Percentiles rank a stretch among this genome's conserved stretches.
Conservation (phyloP, 2,888 invertebrate genomes). For the Torymus auratus region DNA sequence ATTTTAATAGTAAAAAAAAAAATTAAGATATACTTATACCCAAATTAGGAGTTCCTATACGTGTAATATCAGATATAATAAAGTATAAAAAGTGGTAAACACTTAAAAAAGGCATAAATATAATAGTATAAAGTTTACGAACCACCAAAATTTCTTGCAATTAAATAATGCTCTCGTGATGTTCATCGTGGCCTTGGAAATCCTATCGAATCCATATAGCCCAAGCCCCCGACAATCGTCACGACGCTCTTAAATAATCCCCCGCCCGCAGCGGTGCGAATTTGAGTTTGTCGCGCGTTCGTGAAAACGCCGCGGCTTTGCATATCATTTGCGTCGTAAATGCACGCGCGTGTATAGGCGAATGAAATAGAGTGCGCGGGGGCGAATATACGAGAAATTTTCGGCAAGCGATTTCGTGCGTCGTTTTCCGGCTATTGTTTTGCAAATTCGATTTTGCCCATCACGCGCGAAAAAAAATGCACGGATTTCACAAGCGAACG, state of each 20-base stretch:
- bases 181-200: constrained; percentile 8
- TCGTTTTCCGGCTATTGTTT: constrained; percentile 50
- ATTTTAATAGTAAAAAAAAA: too few species aligned
- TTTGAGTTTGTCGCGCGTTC: constrained; percentile 50
- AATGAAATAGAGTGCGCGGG: not conserved
- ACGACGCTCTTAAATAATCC: not conserved
- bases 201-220: not conserved
- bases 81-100: too few species aligned
- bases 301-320: constrained; percentile 41
- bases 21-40: too few species aligned
- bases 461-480: not conserved
- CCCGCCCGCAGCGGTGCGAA: not conserved
- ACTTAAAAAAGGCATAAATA: too few species aligned
- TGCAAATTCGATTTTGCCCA: constrained; percentile 44
- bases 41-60: too few species aligned
- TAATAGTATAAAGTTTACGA: too few species aligned
- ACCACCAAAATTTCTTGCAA: not conserved
- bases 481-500: not conserved
- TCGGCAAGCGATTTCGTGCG: constrained; percentile 10
- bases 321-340: constrained; percentile 44
- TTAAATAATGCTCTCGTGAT: not conserved
- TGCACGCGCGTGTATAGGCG: not conserved
- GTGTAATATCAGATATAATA: too few species aligned
- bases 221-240: not conserved
- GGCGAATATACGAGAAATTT: constrained; percentile 11